Evolutionary conservation across 2,113 vertebrate species (phyloP), one percentile per base, ranked within the genome.

Genomic region (Myrmecophaga tridactyla): DNA sequence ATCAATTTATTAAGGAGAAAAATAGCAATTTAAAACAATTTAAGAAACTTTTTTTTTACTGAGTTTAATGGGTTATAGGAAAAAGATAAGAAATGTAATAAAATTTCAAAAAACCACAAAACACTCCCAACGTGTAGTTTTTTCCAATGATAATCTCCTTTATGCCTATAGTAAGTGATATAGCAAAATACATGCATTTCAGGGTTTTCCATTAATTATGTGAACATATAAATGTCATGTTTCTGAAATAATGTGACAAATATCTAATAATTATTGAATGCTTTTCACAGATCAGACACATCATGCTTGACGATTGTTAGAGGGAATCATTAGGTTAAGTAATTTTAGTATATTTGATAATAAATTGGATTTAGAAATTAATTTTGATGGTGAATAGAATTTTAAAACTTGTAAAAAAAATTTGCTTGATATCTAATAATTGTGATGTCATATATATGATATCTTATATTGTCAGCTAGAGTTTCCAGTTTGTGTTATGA

Each of bases 401-500:
- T 56, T 53, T n/a, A 56, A 51, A 36, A 56, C 76, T 56, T 34
- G 36, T 4, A 12, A 56, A 78, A 78, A 56, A 36, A 78, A 13
- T 77, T 51, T n/a, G 18, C 25, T 21, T 36, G 20, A 25, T 36
- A 36, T 36, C 34, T 21, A 56, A 56, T 48, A 73, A 39, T n/a
- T 88, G 31, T 60, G 29, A 62, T 20, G 14, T 4, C 7, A 58
- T 46, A 31, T 34, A 88, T 60, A 7, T 13, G 72, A 69, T 92
- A 69, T 92, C 99, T 98, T 96, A 99, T 99, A 6, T 97, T 99
- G 80, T 98, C 99, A 77, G 98, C 99, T 99, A 99, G 6, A 98
- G 99, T 92, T 87, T 99, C 99, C 99, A 99, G 97, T 99, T 94
- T 3, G 97, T 98, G 4, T 99, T 97, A 48, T 99, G 99, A 1